Percentiles rank a stretch among this genome's conserved stretches.
phyloP scores from a whole-genome alignment of 2,113 vertebrate genomes.

The Anthoscopus minutus region DNA sequence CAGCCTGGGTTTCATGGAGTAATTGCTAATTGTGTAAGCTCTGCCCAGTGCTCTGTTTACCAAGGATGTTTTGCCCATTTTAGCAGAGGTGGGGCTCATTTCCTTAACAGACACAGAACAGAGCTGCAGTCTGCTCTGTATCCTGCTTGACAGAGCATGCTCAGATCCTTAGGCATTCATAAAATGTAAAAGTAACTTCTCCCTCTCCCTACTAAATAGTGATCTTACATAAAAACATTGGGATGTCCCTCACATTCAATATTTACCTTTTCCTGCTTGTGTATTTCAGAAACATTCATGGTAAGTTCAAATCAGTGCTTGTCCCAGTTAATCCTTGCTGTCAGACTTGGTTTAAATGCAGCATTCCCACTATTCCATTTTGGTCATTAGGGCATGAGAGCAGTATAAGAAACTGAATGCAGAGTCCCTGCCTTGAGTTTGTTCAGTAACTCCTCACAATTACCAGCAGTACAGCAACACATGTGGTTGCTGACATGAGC shows the following conservation, averaged over 20 bases:
- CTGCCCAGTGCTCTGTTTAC: slow-evolving; percentile 64
- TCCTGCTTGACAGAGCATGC: slow-evolving; percentile 68
- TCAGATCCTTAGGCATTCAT: slow-evolving; percentile 40
- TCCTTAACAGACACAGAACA: slow-evolving; percentile 66
- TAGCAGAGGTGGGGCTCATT: slow-evolving; percentile 69
- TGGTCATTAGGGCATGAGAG: neutral
- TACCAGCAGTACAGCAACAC: neutral
- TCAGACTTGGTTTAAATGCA: neutral
- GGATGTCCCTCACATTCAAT: neutral
- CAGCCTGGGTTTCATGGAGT: neutral
- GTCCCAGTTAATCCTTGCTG: neutral
- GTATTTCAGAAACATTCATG: neutral
- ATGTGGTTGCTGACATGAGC: neutral
- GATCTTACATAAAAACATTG: neutral
- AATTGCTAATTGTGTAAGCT: slow-evolving; percentile 61
- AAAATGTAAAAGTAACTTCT: slow-evolving; percentile 32
- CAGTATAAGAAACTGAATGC: neutral
- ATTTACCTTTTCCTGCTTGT: neutral
- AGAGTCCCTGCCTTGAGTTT: neutral
- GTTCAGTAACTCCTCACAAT: neutral
- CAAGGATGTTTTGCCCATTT: slow-evolving; percentile 66
- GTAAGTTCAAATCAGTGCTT: neutral
- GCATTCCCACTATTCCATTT: neutral
- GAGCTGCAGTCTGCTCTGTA: slow-evolving; percentile 63
- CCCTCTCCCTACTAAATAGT: neutral